Base-by-base conservation (phyloP, 1,140 invertebrate genomes). In the Pseudomyrmex sp. region DNA sequence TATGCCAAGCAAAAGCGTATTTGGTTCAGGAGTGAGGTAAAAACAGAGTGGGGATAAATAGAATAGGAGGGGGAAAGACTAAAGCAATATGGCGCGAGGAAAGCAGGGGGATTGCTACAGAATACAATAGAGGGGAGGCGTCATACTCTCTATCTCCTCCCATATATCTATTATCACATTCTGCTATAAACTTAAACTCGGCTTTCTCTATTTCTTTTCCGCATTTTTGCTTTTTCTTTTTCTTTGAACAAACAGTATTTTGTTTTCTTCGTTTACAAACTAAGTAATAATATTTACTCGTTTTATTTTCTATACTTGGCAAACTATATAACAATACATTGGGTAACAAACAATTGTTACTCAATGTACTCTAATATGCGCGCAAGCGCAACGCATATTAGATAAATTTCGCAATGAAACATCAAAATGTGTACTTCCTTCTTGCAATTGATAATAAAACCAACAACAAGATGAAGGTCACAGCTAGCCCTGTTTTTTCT, bases 41-140 rank as follows among this genome's bases (percentile, higher is more conserved):
- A 52, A 18, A 10, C 44, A 65, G 10, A 15, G 66, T 48, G 76
- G 62, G 76, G 66, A 48, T 4, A 12, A 48, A 35, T 8, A 46
- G 61, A 69, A 61, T 79, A 61, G 82, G 82, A 61, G 68, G 82
- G 62, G 52, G 54, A 46, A 46, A 56, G 26, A 68, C 59, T 26
- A 23, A 68, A 15, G 20, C 54, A 46, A 84, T 66, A 52, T 58
- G 65, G 65, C 10, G n/a, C 7, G 54, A 54, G 54, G 56, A 23
- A 68, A 79, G 58, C 50, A 68, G 56, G 23, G 74, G 85, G 80
- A 88, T 89, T 80, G 84, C 82, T 35, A 72, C 75, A 87, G 88
- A 82, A 89, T 52, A 85, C 91, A 91, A 92, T 82, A 92, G n/a
- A 59, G 20, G 85, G n/a, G 85, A 87, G 85, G 83, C 88, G 87